A percentile compares a stretch with the other conserved stretches of the same genome.
phyloP scores from a whole-genome alignment of 2,113 vertebrate genomes.

The Gobio gobio region DNA sequence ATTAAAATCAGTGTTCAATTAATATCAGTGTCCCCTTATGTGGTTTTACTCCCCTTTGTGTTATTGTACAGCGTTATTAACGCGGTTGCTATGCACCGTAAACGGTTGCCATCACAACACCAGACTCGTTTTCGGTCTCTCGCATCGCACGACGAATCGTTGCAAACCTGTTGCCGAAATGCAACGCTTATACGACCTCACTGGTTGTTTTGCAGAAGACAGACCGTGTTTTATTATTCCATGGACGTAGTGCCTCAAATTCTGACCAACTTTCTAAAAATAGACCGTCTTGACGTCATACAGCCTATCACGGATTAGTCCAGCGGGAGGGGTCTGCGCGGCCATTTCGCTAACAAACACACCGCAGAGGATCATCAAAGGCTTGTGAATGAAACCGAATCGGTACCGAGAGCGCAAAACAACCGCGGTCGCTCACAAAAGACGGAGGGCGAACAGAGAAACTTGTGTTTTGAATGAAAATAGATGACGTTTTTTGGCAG shows the following conservation, averaged over 20 bases:
- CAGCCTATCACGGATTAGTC: slow-evolving; percentile 71
- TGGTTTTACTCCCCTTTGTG: neutral
- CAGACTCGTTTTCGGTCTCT: neutral
- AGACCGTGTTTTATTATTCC: slow-evolving; percentile 57
- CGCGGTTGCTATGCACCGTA: neutral
- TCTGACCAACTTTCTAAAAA: slow-evolving; percentile 77
- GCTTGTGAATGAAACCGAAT: slow-evolving; percentile 6
- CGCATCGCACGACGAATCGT: neutral
- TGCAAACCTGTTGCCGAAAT: neutral
- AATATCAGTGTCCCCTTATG: neutral
- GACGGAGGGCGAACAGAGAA: neutral
- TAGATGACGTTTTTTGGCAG: slow-evolving; percentile 59
- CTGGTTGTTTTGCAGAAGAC: slow-evolving; percentile 36
- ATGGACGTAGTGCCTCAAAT: slow-evolving; percentile 65
- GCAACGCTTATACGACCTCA: slow-evolving; percentile 21
- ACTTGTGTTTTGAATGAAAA: slow-evolving; percentile 49
- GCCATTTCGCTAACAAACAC: slow-evolving; percentile 51
- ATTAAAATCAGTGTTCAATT: neutral
- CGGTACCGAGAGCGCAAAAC: neutral
- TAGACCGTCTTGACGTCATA: slow-evolving; percentile 70
- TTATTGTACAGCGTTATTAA: neutral
- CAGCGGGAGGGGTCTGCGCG: slow-evolving; percentile 55
- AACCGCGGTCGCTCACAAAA: neutral
- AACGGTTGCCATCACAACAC: neutral
- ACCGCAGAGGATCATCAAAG: slow-evolving; percentile 35